phyloP scores from a whole-genome alignment of 2,797 vertebrate genomes.

The Micrastur ruficollis region DNA sequence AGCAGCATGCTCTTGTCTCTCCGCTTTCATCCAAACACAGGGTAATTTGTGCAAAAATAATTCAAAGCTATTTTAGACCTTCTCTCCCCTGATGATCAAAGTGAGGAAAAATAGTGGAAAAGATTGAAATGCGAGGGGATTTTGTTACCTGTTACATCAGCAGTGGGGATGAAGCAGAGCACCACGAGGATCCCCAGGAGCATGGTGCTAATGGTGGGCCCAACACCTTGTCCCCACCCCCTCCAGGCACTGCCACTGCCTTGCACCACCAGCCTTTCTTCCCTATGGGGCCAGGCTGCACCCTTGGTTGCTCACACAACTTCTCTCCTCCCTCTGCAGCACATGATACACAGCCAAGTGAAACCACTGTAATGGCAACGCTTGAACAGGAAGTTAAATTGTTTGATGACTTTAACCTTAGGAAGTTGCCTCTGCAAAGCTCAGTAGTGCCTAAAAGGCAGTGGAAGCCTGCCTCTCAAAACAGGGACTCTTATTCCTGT shows the following conservation, averaged over 20 bases:
- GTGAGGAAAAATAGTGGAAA: not conserved
- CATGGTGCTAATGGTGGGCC: constrained; percentile 58
- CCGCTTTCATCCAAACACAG: not conserved
- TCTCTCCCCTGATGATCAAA: not conserved
- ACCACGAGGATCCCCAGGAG: constrained; percentile 63
- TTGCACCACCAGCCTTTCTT: not conserved
- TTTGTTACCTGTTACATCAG: constrained; percentile 74
- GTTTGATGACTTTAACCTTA: constrained; percentile 68
- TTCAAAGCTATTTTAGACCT: not conserved
- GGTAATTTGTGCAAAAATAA: not conserved
- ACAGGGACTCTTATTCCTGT: not conserved
- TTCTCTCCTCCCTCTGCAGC: constrained; percentile 32
- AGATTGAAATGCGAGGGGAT: not conserved
- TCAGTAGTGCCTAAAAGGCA: not conserved
- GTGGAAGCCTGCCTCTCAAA: not conserved
- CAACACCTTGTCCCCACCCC: constrained; percentile 27
- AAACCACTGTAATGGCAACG: constrained; percentile 55
- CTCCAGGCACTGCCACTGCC: not conserved
- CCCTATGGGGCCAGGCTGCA: not conserved
- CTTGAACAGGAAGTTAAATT: constrained; percentile 68
- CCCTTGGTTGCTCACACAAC: not conserved
- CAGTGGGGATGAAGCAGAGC: constrained; percentile 67
- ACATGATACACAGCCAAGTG: constrained; percentile 21
- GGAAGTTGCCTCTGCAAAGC: not conserved
- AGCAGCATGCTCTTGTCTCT: not conserved